Conservation (phyloP, 2,888 invertebrate species). For the Drepana falcataria region DNA sequence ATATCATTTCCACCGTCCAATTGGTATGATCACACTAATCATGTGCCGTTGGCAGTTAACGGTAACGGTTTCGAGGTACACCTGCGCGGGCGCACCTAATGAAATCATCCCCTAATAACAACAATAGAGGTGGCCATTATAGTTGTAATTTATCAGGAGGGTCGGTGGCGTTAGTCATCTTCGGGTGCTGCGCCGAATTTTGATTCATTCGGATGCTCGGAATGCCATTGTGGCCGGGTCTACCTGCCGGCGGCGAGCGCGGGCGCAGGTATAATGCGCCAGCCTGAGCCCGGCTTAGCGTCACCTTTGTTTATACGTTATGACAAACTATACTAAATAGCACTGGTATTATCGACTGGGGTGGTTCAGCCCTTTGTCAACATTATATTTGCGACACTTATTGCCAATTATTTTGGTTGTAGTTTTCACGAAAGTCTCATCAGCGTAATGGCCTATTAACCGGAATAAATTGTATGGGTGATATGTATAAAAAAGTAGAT, state of each 20-base stretch:
- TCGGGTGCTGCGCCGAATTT: slow-evolving; percentile 53
- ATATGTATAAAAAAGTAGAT: slow-evolving; percentile 35
- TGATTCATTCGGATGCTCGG: slow-evolving; percentile 73
- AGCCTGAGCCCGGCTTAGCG: slow-evolving; percentile 15
- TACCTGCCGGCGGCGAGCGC: slow-evolving; percentile 51
- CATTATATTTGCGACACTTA: slow-evolving; percentile 36
- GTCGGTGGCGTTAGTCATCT: slow-evolving; percentile 49
- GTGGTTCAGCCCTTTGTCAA: slow-evolving; percentile 40
- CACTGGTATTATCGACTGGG: slow-evolving; percentile 62
- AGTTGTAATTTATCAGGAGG: slow-evolving; percentile 65
- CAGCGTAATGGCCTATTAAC: slow-evolving; percentile 29
- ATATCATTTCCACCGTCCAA: slow-evolving; percentile 20
- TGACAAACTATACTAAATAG: slow-evolving; percentile 59
- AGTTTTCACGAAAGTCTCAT: slow-evolving; percentile 15
- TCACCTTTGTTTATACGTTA: slow-evolving; percentile 60
- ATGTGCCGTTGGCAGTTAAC: slow-evolving; percentile 42
- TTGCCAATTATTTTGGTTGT: slow-evolving; percentile 24
- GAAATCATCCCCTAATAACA: slow-evolving; percentile 69
- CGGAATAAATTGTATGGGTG: slow-evolving; percentile 25
- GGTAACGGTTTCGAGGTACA: slow-evolving; percentile 32
- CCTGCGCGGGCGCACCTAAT: slow-evolving; percentile 58
- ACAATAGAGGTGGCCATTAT: slow-evolving; percentile 61
- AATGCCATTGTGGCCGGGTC: slow-evolving; percentile 68
- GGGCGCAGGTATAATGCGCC: slow-evolving; percentile 30
- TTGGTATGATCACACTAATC: slow-evolving; percentile 32